Conservation (phyloP, 2,797 vertebrate genomes). For the Mormyrus hasselquistii region DNA sequence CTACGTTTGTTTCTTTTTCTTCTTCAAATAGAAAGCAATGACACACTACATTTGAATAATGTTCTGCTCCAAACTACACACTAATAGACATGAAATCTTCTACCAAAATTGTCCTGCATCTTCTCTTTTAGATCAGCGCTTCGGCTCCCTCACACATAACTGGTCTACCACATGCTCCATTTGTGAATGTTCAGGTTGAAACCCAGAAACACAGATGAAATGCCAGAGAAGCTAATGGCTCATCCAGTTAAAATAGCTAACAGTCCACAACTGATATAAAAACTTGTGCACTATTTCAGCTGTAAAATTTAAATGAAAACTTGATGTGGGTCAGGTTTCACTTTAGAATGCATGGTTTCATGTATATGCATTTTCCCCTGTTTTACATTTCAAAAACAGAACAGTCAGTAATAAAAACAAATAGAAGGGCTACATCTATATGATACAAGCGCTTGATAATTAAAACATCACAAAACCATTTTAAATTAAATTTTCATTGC, state of each 20-base stretch:
- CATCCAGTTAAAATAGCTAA: background rate
- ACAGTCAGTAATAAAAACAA: background rate
- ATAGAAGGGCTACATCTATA: background rate
- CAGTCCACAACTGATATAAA: background rate
- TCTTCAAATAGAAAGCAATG: background rate
- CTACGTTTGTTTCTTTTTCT: background rate
- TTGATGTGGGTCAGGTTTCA: background rate
- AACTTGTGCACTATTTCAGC: background rate
- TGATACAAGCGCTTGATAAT: background rate
- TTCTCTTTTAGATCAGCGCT: background rate
- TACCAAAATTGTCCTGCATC: background rate
- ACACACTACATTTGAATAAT: background rate
- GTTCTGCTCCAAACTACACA: background rate
- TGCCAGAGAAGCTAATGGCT: background rate
- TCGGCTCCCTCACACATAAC: background rate
- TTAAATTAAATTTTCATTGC: background rate
- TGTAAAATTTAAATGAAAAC: background rate
- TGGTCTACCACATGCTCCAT: background rate
- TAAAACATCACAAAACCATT: constrained; percentile 9
- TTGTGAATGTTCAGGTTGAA: background rate
- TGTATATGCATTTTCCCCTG: background rate
- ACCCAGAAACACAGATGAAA: background rate
- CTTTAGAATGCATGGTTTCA: background rate
- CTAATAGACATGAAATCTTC: background rate
- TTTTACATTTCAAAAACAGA: background rate